These are phyloP conservation scores for Rhabdomys dilectus DNA, from an alignment of 2,113 vertebrate genomes.

Conservation along the genomic window DNA sequence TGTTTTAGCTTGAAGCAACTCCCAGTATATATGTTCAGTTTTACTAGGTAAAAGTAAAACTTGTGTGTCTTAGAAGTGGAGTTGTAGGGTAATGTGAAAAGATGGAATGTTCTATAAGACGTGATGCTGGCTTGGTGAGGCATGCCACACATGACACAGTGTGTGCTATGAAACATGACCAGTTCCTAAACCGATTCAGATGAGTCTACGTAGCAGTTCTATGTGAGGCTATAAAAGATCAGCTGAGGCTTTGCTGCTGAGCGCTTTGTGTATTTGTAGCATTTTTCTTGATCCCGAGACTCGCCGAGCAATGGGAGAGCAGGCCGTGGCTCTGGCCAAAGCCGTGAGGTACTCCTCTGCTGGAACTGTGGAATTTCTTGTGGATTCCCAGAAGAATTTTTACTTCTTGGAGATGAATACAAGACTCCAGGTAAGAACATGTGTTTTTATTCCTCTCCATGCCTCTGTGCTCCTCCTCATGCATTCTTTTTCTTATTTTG, in stretches of 20 bases:
- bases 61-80: background rate
- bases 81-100: background rate
- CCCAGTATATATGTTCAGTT: slow-evolving; percentile 28
- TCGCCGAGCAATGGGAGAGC: slow-evolving; percentile 96
- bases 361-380: slow-evolving; percentile 98
- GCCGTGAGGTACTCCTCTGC: slow-evolving; percentile 97
- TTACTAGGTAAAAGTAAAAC: background rate
- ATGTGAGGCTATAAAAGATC: slow-evolving; percentile 17
- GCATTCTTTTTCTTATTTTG: background rate
- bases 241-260: background rate
- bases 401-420: slow-evolving; percentile 99
- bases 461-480: background rate
- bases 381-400: slow-evolving; percentile 97
- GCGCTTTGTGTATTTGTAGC: slow-evolving; percentile 84
- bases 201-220: slow-evolving; percentile 14
- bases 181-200: background rate
- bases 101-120: slow-evolving; percentile 14
- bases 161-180: background rate
- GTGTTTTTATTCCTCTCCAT: slow-evolving; percentile 53
- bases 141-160: background rate
- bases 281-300: slow-evolving; percentile 95
- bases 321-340: slow-evolving; percentile 96
- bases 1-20: background rate
- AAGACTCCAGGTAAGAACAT: slow-evolving; percentile 93
- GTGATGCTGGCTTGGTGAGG: slow-evolving; percentile 17